phyloP scores from a whole-genome alignment of 2,888 invertebrate species.

The Nezara viridula region DNA sequence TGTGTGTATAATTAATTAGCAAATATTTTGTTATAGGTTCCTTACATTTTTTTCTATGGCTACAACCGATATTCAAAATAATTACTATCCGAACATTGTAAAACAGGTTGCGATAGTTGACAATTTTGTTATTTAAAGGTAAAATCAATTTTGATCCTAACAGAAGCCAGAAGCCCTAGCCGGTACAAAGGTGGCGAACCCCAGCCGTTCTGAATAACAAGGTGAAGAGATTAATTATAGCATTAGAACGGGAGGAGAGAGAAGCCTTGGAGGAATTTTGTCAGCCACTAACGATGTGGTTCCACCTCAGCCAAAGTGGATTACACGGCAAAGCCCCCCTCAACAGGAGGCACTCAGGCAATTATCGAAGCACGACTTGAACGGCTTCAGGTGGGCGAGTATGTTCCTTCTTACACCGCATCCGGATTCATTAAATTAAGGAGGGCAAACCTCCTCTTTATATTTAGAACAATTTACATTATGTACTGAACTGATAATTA shows the following conservation, averaged over 20 bases:
- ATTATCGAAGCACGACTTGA: background rate
- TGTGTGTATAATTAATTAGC: too few species aligned
- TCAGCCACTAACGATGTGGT: slow-evolving; percentile 40
- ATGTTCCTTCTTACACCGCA: background rate
- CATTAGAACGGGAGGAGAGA: slow-evolving; percentile 29
- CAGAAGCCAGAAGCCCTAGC: slow-evolving; percentile 10
- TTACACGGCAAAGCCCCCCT: slow-evolving; percentile 29
- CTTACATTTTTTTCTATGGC: too few species aligned
- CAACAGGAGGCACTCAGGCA: background rate
- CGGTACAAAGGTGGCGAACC: background rate
- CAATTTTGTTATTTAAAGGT: background rate
- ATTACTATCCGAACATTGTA: too few species aligned
- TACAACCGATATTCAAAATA: too few species aligned
- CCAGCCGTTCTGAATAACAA: background rate
- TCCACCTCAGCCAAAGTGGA: slow-evolving; percentile 44
- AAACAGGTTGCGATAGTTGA: too few species aligned
- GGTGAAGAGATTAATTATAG: slow-evolving; percentile 48
- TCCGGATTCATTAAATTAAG: background rate
- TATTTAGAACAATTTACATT: background rate
- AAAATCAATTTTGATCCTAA: background rate
- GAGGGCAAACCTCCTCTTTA: background rate
- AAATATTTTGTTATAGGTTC: too few species aligned
- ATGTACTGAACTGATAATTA: background rate
- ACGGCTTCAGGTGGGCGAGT: background rate
- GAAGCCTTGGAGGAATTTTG: slow-evolving; percentile 37